Conservation (phyloP, 1,140 invertebrate species). For the Branchinecta lindahli region DNA sequence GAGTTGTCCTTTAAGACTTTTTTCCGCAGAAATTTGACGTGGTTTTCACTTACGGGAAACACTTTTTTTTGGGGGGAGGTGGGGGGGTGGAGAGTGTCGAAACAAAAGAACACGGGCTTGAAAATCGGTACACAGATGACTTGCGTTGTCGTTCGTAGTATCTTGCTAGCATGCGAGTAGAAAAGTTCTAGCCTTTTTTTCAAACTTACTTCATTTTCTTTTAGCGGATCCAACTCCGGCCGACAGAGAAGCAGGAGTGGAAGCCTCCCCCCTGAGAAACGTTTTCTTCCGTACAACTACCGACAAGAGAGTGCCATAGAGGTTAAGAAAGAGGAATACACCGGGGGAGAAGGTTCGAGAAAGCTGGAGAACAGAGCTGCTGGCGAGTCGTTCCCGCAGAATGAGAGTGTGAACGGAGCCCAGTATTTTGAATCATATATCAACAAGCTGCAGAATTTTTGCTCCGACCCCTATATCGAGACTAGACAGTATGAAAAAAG, state of each 20-base stretch:
- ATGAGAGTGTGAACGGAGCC: background rate
- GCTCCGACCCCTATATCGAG: background rate
- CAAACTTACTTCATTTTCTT: background rate
- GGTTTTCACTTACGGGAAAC: no score
- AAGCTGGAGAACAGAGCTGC: background rate
- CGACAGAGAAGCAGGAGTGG: background rate
- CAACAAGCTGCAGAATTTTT: background rate
- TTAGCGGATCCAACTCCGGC: background rate
- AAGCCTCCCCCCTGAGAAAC: background rate
- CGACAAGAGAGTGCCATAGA: background rate
- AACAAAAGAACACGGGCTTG: no score
- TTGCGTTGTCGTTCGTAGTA: no score
- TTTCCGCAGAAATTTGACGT: no score
- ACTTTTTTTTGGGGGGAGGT: no score
- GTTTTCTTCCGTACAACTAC: background rate
- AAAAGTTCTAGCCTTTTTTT: no score
- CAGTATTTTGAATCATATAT: conserved; percentile 7
- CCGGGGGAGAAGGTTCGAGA: background rate
- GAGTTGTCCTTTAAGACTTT: no score
- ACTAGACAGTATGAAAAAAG: background rate
- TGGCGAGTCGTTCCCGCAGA: background rate
- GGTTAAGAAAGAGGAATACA: background rate
- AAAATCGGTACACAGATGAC: no score
- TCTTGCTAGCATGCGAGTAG: no score
- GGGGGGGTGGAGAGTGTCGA: no score